These are phyloP conservation scores for Physella acuta DNA, from an alignment of 1,140 invertebrate genomes.

Conservation along the genomic window DNA sequence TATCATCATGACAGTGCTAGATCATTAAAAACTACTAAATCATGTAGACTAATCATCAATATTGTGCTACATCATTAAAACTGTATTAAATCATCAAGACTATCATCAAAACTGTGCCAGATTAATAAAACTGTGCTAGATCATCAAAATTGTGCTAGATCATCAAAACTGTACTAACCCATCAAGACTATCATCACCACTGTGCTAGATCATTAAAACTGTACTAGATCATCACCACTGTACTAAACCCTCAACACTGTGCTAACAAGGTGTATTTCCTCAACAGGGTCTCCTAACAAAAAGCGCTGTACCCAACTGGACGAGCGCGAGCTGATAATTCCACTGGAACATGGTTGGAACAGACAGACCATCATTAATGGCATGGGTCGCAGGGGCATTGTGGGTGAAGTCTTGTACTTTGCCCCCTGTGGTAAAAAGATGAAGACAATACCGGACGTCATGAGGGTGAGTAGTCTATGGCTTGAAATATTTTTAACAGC, in stretches of 20 bases:
- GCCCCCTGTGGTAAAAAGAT: constrained; percentile 82
- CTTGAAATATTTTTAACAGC: too few relatives aligned
- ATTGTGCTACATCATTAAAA: too few relatives aligned
- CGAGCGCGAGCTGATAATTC: constrained; percentile 70
- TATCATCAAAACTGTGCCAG: too few relatives aligned
- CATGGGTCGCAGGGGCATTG: constrained; percentile 65
- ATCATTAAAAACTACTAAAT: too few relatives aligned
- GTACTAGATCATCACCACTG: not conserved
- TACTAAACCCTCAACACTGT: not conserved
- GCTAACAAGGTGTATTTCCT: constrained; percentile 9
- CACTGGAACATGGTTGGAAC: constrained; percentile 83
- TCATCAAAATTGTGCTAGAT: too few relatives aligned
- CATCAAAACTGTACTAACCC: too few relatives aligned
- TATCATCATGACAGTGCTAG: too few relatives aligned
- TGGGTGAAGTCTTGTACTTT: constrained; percentile 81
- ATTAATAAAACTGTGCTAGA: too few relatives aligned
- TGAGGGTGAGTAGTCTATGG: constrained; percentile 66
- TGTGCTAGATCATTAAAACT: too few relatives aligned
- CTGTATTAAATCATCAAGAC: too few relatives aligned
- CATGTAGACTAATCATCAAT: too few relatives aligned
- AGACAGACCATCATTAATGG: constrained; percentile 84
- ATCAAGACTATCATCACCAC: too few relatives aligned
- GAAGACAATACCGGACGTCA: constrained; percentile 73
- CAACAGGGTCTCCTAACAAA: constrained; percentile 42
- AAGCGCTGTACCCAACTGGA: constrained; percentile 56